A percentile compares a stretch with the other conserved stretches of the same genome.
phyloP scores from a whole-genome alignment of 2,888 invertebrate species.

The Epirrhoe alternata region DNA sequence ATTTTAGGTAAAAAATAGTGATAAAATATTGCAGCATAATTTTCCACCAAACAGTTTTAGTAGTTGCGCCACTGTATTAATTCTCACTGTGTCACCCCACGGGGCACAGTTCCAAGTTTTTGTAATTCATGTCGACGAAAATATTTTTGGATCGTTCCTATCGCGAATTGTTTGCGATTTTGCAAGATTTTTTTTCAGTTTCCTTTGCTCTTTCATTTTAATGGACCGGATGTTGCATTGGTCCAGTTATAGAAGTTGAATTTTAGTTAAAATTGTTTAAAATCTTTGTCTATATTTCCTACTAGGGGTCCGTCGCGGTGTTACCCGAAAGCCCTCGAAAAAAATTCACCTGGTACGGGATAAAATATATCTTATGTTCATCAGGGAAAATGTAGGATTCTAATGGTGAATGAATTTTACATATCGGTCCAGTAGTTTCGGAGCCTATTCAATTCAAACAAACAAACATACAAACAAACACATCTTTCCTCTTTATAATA shows the following conservation, averaged over 20 bases:
- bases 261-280: not conserved
- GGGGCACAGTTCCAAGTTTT: conserved; percentile 50
- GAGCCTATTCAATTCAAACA: no score
- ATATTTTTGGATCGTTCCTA: conserved; percentile 47
- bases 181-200: conserved; percentile 28
- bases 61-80: conserved; percentile 33
- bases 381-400: no score
- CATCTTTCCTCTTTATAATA: no score
- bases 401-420: no score
- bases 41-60: conserved; percentile 25
- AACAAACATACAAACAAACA: no score
- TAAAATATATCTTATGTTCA: no score
- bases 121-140: conserved; percentile 46
- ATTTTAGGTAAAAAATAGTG: not conserved
- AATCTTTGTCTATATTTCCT: not conserved
- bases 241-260: conserved; percentile 4
- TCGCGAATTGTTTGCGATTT: conserved; percentile 47
- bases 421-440: no score
- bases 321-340: no score
- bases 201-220: conserved; percentile 39
- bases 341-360: no score
- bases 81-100: conserved; percentile 36
- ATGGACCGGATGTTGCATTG: conserved; percentile 33
- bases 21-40: conserved; percentile 14
- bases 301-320: no score